Evolutionary conservation across 2,888 invertebrate species (phyloP), one percentile per base, ranked within the genome.

Genomic region (Xanthorhoe designata): DNA sequence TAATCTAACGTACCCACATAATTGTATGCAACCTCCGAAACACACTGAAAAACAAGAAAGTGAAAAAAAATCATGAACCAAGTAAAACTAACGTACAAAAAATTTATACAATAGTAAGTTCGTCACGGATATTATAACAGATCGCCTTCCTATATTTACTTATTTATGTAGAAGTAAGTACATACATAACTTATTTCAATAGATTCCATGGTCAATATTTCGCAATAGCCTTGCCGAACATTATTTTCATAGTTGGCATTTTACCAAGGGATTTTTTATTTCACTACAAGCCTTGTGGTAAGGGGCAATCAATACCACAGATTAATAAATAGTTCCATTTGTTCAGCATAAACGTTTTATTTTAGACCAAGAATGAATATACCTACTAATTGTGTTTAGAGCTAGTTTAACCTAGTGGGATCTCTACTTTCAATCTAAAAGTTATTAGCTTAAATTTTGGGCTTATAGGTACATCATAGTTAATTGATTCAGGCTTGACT

Each of bases 161-260:
- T 47, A 17, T 47, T 42, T 15, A 17, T 47, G 15, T 45, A 45
- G 6, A 13, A 17, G 47, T 47, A 5, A 17, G 17, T 8, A 47
- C 47, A 47, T 47, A 47, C 5, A 47, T 8, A 47, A 47, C 15
- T 17, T 47, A 8, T 18, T 50, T 19, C 78, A 78, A 82, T 76
- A 80, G 77, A 75, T 81, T 74, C 80, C 79, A 84, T 86, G 18
- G 9, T 24, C 56, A 84, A 87, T 89, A 87, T 87, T 85, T 87
- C 81, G 78, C 74, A 84, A 86, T 81, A 84, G 78, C 78, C 1
- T 50, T 76, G 82, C 74, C 73, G 52, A 17, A 51, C 82, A 89
- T 90, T 90, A 87, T 89, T 90, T 90, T 86, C 87, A 88, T 84
- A 81, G 80, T 72, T 91, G 90, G 91, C 91, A 90, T 90, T 87